Percentiles rank a stretch among this genome's conserved stretches.
These are phyloP conservation scores for Diadema setosum DNA, from an alignment of 35 echinoderm and acorn worm genomes.

Conservation along the genomic window DNA sequence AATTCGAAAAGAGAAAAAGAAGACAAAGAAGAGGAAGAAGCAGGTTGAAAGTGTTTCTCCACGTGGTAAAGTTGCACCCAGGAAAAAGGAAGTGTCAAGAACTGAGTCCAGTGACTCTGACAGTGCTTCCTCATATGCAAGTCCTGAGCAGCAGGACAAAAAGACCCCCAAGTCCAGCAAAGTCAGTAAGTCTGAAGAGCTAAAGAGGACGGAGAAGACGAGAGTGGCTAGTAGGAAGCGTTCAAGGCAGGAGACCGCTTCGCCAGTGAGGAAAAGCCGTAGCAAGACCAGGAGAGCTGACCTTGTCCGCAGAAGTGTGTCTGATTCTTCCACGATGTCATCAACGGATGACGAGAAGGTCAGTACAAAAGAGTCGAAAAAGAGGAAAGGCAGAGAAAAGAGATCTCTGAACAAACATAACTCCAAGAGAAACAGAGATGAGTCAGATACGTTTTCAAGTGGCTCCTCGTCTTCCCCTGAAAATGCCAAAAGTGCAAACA, in stretches of 20 bases:
- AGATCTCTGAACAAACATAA: neutral
- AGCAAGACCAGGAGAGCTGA: slow-evolving; percentile 13
- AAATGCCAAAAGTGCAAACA: neutral
- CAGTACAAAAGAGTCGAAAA: neutral
- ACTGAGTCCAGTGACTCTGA: neutral
- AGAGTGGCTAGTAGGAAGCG: neutral
- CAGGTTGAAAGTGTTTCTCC: neutral
- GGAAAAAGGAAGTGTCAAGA: neutral
- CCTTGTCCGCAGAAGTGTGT: neutral
- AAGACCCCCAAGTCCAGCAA: neutral
- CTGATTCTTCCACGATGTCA: neutral
- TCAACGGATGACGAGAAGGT: neutral
- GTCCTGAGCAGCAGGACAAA: neutral
- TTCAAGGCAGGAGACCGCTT: neutral
- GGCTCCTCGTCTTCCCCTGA: neutral
- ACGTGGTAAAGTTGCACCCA: neutral
- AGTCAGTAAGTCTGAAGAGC: neutral
- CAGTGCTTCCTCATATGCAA: neutral
- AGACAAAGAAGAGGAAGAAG: neutral
- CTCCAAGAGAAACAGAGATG: neutral
- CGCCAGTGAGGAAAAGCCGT: neutral
- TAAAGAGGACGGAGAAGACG: neutral
- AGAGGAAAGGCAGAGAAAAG: neutral
- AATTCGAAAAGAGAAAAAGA: neutral
- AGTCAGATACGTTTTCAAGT: neutral